Evolutionary conservation across 2,113 vertebrate genomes (phyloP).

Genomic region (Orcinus orca): DNA sequence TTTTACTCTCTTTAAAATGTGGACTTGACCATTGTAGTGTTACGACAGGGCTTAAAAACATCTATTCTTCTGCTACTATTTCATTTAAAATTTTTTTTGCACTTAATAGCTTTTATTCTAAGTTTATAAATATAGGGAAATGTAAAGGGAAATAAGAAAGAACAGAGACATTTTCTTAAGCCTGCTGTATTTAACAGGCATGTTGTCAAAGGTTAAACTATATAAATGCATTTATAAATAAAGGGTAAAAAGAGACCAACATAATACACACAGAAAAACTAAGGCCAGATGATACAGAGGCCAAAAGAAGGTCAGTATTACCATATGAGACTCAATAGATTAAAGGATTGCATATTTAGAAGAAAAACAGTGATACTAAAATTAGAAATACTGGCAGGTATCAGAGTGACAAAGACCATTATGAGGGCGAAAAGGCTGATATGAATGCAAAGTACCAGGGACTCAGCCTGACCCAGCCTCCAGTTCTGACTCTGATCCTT

Average conservation of each 20-base stretch:
- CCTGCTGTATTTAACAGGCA: constrained; percentile 45
- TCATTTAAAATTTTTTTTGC: neutral
- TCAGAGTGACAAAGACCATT: neutral
- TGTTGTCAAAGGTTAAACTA: constrained; percentile 57
- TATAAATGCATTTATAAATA: constrained; percentile 49
- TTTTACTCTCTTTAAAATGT: neutral
- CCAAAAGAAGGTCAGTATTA: constrained; percentile 63
- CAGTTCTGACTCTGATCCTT: neutral
- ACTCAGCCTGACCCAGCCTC: rapidly evolving
- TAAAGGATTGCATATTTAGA: neutral
- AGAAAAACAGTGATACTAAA: constrained; percentile 22
- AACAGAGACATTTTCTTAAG: constrained; percentile 4
- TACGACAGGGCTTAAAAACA: neutral
- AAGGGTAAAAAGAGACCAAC: constrained; percentile 22
- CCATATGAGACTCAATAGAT: constrained; percentile 38
- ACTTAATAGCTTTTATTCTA: neutral
- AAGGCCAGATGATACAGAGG: neutral
- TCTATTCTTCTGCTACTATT: neutral
- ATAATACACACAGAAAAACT: neutral
- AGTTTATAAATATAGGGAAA: neutral
- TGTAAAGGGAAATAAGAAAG: neutral
- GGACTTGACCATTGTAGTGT: neutral
- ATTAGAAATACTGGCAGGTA: neutral
- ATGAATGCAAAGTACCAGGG: neutral
- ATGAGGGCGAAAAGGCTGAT: neutral